A percentile compares a stretch with the other conserved stretches of the same genome.
Evolutionary conservation across 2,888 invertebrate species (phyloP).

Genomic region (Ormyrus nitidulus): DNA sequence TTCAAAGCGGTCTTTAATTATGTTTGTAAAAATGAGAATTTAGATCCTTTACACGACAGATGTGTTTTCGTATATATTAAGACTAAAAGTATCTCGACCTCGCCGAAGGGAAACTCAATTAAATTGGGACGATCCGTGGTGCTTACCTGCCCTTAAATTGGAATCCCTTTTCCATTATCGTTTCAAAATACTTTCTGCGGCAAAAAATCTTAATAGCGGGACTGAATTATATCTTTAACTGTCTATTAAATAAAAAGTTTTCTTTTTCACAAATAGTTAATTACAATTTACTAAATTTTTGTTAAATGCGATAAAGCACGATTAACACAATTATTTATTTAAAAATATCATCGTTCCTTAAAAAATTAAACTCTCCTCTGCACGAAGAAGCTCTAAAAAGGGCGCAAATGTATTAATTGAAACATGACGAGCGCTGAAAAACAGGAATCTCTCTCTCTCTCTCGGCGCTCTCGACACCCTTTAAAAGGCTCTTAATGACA

Average conservation of each 20-base stretch:
- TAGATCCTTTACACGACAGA: conserved; percentile 26
- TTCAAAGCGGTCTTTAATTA: no score
- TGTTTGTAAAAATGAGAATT: conserved; percentile 24
- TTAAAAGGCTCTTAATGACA: conserved; percentile 76
- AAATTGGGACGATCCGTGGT: conserved; percentile 45
- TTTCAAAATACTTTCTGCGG: conserved; percentile 34
- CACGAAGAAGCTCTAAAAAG: no score
- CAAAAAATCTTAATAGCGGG: conserved; percentile 41
- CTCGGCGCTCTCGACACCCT: conserved; percentile 38
- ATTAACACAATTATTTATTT: no score
- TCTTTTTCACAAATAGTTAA: conserved; percentile 37
- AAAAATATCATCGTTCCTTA: no score
- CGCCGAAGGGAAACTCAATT: conserved; percentile 54
- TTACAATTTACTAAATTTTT: background rate
- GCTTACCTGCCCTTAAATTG: conserved; percentile 51
- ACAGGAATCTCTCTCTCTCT: no score
- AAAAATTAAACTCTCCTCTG: no score
- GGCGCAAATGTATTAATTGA: no score
- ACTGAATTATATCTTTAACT: conserved; percentile 38
- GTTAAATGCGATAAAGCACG: no score
- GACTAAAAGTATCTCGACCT: conserved; percentile 45
- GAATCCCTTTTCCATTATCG: conserved; percentile 50
- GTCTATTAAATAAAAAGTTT: conserved; percentile 14
- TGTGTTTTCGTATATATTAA: conserved; percentile 46
- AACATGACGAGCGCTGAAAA: no score